phyloP scores from a whole-genome alignment of 1,140 invertebrate genomes.

The Branchinecta lynchi region DNA sequence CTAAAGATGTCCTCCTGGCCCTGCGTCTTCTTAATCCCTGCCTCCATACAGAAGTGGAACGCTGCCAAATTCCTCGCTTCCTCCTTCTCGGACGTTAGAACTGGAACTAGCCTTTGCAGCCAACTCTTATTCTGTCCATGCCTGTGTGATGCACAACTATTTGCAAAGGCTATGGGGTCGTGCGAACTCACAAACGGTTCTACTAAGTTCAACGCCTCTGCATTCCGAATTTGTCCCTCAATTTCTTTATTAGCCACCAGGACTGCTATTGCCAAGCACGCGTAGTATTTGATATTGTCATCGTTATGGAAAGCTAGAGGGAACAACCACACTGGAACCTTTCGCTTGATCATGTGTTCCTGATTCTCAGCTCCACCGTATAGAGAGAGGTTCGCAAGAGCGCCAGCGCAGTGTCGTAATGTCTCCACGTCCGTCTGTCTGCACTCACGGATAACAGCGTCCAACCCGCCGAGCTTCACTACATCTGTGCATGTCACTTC shows the following conservation, averaged over 20 bases:
- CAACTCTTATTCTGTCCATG: constrained; percentile 94
- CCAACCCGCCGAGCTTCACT: constrained; percentile 65
- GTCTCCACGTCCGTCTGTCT: constrained; percentile 82
- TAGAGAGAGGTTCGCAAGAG: constrained; percentile 85
- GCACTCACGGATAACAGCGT: constrained; percentile 86
- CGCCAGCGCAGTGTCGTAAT: constrained; percentile 82
- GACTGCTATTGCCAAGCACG: constrained; percentile 89
- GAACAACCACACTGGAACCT: constrained; percentile 95
- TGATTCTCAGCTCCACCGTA: constrained; percentile 95
- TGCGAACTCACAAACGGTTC: constrained; percentile 90
- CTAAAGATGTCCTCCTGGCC: constrained; percentile 32
- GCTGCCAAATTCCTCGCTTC: constrained; percentile 92
- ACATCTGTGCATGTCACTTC: constrained; percentile 84
- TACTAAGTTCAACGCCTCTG: constrained; percentile 73
- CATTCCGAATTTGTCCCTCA: constrained; percentile 85
- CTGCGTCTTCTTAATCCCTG: constrained; percentile 91
- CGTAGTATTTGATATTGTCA: constrained; percentile 95
- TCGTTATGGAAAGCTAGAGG: constrained; percentile 91
- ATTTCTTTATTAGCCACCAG: constrained; percentile 96
- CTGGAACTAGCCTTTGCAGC: constrained; percentile 79
- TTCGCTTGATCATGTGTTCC: constrained; percentile 88
- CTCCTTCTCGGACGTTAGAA: constrained; percentile 85
- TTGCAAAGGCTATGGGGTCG: constrained; percentile 86
- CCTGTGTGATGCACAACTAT: constrained; percentile 64
- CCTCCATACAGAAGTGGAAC: constrained; percentile 99